Evolutionary conservation across 64 coral and sea anemone species (phyloP).

Genomic region (Stichodactyla helianthus): DNA sequence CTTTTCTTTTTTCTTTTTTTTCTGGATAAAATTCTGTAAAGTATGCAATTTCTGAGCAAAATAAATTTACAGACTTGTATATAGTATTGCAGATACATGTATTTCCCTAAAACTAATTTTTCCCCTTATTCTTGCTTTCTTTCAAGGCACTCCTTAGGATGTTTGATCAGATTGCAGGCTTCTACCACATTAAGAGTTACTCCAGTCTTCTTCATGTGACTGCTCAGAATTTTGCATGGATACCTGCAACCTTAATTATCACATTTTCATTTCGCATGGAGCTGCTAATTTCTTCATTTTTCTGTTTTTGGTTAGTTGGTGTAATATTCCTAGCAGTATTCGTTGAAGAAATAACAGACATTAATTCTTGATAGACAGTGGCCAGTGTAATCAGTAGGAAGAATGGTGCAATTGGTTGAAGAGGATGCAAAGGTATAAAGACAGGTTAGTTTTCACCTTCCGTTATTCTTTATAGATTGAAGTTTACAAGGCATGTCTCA

Average conservation of each 20-base stretch:
- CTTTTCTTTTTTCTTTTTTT: too few species aligned
- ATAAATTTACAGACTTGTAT: too few species aligned
- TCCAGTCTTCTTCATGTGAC: constrained; percentile 5
- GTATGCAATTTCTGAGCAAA: too few species aligned
- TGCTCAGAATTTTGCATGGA: constrained; percentile 32
- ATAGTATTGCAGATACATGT: too few species aligned
- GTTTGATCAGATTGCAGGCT: constrained; percentile 17
- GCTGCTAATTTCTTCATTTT: constrained; percentile 11
- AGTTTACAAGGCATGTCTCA: too few species aligned
- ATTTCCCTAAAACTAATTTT: too few species aligned
- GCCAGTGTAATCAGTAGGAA: background rate
- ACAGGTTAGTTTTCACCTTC: too few species aligned
- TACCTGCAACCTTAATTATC: constrained; percentile 12
- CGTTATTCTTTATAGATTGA: too few species aligned
- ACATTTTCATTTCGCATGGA: background rate
- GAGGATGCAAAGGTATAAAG: too few species aligned
- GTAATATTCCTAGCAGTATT: background rate
- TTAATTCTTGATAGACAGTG: background rate
- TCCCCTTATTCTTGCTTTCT: background rate
- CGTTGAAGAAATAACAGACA: background rate
- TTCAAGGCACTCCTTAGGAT: constrained; percentile 43
- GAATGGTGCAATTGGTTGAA: too few species aligned
- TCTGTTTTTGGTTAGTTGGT: constrained; percentile 33
- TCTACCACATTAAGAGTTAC: constrained; percentile 28
- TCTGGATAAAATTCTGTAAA: too few species aligned